Percentiles rank a stretch among this genome's conserved stretches.
Conservation (phyloP, 2,797 vertebrate species). For the Rousettus madagascariensis region DNA sequence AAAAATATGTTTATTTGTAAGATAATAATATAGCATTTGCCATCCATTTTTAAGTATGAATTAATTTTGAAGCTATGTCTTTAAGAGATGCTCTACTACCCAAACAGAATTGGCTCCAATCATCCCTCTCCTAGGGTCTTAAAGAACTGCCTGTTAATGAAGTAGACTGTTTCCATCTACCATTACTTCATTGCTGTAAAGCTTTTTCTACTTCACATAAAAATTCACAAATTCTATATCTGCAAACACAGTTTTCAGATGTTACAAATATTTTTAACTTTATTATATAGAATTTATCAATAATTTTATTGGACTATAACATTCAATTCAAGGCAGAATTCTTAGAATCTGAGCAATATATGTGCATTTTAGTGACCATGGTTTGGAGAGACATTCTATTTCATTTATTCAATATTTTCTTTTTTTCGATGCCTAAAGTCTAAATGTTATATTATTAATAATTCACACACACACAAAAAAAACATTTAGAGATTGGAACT, state of each 20-base stretch:
- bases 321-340: slow-evolving; percentile 28
- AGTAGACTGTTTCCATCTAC: not conserved
- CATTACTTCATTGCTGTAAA: not conserved
- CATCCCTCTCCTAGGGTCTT: not conserved
- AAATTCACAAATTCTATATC: not conserved
- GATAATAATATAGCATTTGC: not conserved
- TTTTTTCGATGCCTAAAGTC: slow-evolving; percentile 48
- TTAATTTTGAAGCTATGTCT: not conserved
- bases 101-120: not conserved
- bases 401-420: slow-evolving; percentile 58
- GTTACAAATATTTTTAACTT: slow-evolving; percentile 20
- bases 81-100: not conserved
- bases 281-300: slow-evolving; percentile 43
- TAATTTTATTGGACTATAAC: slow-evolving; percentile 36
- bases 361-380: slow-evolving; percentile 21
- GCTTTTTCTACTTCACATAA: not conserved
- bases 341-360: slow-evolving; percentile 52
- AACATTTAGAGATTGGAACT: slow-evolving; percentile 62
- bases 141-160: not conserved
- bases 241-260: not conserved
- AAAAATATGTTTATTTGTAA: not conserved
- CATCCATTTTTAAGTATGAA: not conserved
- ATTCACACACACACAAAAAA: not conserved
- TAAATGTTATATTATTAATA: slow-evolving; percentile 70
- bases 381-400: slow-evolving; percentile 33